phyloP scores from a whole-genome alignment of 1,140 invertebrate genomes.

The Camponotus vicinus region DNA sequence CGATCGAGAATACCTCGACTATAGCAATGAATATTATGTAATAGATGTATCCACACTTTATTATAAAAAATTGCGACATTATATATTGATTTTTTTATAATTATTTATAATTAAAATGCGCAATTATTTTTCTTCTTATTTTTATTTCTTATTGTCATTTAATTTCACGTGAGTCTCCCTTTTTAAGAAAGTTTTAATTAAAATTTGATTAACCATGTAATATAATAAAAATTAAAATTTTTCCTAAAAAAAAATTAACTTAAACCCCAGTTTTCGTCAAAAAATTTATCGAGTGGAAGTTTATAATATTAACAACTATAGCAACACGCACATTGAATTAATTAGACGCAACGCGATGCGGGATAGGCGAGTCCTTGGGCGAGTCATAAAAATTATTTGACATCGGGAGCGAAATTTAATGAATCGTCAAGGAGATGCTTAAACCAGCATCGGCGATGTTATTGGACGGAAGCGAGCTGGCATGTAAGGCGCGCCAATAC shows the following conservation, averaged over 20 bases:
- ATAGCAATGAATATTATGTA: background rate
- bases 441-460: constrained; percentile 47
- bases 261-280: background rate
- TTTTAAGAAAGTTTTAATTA: background rate
- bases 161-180: background rate
- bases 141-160: background rate
- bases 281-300: background rate
- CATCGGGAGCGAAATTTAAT: constrained; percentile 26
- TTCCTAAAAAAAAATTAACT: background rate
- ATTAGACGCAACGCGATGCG: constrained; percentile 3
- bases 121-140: background rate
- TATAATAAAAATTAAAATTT: background rate
- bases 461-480: constrained; percentile 34
- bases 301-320: constrained; percentile 4
- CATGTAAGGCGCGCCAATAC: constrained; percentile 18
- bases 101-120: background rate
- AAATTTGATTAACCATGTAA: background rate
- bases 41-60: too few species aligned
- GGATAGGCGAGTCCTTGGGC: constrained; percentile 14
- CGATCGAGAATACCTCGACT: background rate
- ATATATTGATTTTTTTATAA: constrained; percentile 7
- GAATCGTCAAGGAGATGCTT: constrained; percentile 35
- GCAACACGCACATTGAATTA: constrained; percentile 22
- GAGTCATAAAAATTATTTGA: constrained; percentile 44
- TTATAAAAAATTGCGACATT: background rate